Percentiles rank a stretch among this genome's conserved stretches.
Evolutionary conservation across 2,797 vertebrate genomes (phyloP).

Genomic region (Lutjanus argentimaculatus): DNA sequence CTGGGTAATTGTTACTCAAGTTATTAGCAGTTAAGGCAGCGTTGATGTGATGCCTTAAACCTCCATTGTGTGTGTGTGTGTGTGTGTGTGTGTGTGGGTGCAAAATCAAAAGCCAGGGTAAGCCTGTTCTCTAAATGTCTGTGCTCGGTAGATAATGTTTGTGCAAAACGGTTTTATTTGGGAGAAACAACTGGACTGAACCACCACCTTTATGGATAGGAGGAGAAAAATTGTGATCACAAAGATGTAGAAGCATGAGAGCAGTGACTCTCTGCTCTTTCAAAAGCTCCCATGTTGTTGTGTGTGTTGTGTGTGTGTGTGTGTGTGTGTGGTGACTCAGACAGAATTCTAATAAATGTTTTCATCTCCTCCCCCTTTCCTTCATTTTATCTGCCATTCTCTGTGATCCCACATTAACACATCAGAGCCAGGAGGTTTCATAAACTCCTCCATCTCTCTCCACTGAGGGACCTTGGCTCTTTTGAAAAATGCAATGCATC

Average conservation of each 20-base stretch:
- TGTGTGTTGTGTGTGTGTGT: neutral
- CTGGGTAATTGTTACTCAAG: conserved; percentile 8
- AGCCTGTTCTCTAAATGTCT: neutral
- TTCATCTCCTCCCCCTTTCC: neutral
- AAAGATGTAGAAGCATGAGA: neutral
- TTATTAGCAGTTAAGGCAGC: conserved; percentile 13
- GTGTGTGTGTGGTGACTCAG: conserved; percentile 15
- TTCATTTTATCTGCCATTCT: conserved; percentile 33
- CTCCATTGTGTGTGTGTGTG: neutral
- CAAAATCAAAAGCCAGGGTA: neutral
- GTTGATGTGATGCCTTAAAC: conserved; percentile 6
- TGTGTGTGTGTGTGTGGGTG: neutral
- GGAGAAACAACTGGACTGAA: conserved; percentile 3
- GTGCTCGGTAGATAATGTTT: conserved; percentile 7
- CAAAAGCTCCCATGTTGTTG: neutral
- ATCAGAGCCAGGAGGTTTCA: conserved; percentile 39
- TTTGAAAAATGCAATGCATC: conserved; percentile 3
- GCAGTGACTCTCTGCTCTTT: conserved; percentile 1
- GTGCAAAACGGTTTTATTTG: conserved; percentile 5
- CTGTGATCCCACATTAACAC: conserved; percentile 61
- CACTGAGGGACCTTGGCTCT: conserved; percentile 12
- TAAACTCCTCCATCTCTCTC: conserved; percentile 29
- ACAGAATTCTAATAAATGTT: conserved; percentile 36
- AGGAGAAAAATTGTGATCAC: neutral
- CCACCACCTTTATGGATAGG: neutral